Conservation (phyloP, 2,113 vertebrate species). For the Tylochromis polylepis region DNA sequence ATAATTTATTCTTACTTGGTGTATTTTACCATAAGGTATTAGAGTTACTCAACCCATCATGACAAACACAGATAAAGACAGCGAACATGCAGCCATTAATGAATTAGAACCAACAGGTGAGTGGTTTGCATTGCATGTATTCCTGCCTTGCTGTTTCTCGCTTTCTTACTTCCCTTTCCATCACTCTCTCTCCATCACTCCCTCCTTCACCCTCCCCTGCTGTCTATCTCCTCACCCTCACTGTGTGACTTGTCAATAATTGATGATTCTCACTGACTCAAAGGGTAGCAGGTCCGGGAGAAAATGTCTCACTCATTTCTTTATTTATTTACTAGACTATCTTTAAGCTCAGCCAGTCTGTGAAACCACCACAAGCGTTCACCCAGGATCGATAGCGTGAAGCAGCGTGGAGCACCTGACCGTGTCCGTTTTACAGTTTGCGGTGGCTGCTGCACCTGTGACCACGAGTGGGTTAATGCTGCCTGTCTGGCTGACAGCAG, state of each 20-base stretch:
- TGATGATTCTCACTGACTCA: conserved; percentile 71
- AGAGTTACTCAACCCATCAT: not conserved
- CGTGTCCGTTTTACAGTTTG: not conserved
- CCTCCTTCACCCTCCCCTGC: conserved; percentile 61
- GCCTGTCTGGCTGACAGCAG: conserved; percentile 65
- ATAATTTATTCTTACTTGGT: not conserved
- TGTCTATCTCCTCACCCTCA: conserved; percentile 64
- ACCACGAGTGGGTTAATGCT: conserved; percentile 66
- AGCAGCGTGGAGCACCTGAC: not conserved
- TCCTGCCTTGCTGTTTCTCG: not conserved
- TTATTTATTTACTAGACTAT: conserved; percentile 46
- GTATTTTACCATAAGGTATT: not conserved
- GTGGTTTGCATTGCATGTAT: not conserved
- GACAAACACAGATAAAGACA: not conserved
- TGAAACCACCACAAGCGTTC: not conserved
- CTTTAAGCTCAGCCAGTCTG: conserved; percentile 12
- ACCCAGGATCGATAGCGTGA: not conserved
- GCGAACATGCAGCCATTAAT: not conserved
- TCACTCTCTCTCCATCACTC: not conserved
- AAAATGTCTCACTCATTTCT: conserved; percentile 55
- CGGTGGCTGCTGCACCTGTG: conserved; percentile 3
- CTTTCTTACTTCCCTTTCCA: not conserved
- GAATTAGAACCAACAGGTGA: not conserved
- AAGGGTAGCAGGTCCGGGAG: conserved; percentile 70
- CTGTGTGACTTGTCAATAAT: conserved; percentile 73